Base-by-base conservation (phyloP, 2,113 vertebrate genomes). In the Phodopus roborovskii region DNA sequence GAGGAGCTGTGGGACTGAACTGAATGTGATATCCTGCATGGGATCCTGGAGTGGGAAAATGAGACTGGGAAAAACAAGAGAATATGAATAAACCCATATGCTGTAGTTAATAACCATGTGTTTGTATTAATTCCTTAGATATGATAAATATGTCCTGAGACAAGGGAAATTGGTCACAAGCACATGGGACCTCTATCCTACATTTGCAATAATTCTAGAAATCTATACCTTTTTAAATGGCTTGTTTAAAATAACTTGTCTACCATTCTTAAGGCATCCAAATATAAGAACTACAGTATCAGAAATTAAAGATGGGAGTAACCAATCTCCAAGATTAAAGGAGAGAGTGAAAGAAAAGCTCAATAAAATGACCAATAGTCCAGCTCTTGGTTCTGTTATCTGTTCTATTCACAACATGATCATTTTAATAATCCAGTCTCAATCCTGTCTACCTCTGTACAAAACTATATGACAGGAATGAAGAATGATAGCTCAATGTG, bases 351-450 rank as follows among this genome's bases (percentile, higher is more conserved):
- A 91, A 33, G 19, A 62, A 24, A 87, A 92, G 12, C 12, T 48
- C 50, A 78, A 58, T 16, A 56, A 84, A 92, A 70, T 48, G 68
- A 81, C 42, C 36, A 87, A 91, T 15, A 53, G 45, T 28, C 36
- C 71, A 17, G 53, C 56, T 75, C 10, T 96, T 73, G 70, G 36
- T 92, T 95, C 81, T 93, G 64, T 60, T 95, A 22, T 58, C 50
- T 94, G 53, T 74, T 96, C n/a, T 94, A 58, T 74, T 96, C n/a
- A 95, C 60, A 94, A 87, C 36, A 83, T 36, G 2, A 17, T 82
- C 19, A 24, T 91, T 53, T 88, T 71, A 90, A 30, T 73, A 82
- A 90, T 87, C 60, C 87, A 81, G 88, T 28, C n/a, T 74, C n/a
- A 64, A 33, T 66, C 64, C 45, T 90, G 56, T 48, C 78, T 68